These are phyloP conservation scores for Papilio gigon DNA, from an alignment of 2,888 invertebrate genomes.

Conservation along the genomic window DNA sequence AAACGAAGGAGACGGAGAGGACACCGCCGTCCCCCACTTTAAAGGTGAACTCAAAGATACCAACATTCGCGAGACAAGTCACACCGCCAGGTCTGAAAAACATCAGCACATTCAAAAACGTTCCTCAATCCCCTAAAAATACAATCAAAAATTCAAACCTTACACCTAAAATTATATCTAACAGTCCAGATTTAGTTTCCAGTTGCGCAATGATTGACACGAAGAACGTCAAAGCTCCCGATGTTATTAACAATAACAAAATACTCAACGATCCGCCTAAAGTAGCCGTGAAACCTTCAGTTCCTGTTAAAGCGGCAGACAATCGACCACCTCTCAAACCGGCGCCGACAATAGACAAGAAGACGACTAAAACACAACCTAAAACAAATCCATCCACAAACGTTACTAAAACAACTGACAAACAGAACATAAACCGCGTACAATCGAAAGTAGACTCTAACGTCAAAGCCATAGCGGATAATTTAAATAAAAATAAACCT, in stretches of 20 bases:
- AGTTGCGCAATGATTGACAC: constrained; percentile 84
- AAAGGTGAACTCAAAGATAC: constrained; percentile 76
- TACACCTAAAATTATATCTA: constrained; percentile 67
- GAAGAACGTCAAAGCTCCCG: constrained; percentile 82
- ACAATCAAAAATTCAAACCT: constrained; percentile 59
- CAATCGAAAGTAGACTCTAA: constrained; percentile 71
- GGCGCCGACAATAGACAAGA: constrained; percentile 70
- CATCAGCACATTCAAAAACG: constrained; percentile 70
- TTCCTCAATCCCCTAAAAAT: constrained; percentile 71
- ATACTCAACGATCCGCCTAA: constrained; percentile 73
- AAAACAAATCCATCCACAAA: constrained; percentile 65
- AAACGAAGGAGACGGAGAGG: constrained; percentile 63
- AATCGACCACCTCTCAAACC: constrained; percentile 71
- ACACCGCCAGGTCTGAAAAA: constrained; percentile 79
- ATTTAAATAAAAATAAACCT: constrained; percentile 76
- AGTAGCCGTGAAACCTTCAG: constrained; percentile 70
- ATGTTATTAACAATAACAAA: constrained; percentile 82
- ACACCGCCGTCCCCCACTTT: constrained; percentile 70
- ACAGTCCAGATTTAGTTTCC: constrained; percentile 88
- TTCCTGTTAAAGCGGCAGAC: constrained; percentile 69
- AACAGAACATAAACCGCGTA: constrained; percentile 60
- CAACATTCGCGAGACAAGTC: constrained; percentile 73
- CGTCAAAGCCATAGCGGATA: constrained; percentile 76
- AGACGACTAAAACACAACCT: constrained; percentile 62
- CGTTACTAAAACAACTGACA: constrained; percentile 58